phyloP scores from a whole-genome alignment of 2,113 vertebrate species.

The Chaetodon auriga region DNA sequence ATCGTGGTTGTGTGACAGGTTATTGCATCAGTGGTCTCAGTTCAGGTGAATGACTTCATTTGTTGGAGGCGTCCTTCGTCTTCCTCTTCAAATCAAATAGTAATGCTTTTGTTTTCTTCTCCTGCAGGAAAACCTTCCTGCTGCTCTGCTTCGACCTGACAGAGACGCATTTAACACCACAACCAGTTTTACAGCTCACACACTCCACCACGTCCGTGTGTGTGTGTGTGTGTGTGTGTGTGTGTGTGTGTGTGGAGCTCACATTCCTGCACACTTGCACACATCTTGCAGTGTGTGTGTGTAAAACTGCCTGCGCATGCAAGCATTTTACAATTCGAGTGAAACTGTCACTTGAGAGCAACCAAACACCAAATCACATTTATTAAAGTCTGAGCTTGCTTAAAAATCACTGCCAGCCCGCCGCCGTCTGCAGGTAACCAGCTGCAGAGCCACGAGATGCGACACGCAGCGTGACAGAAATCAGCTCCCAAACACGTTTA shows the following conservation, averaged over 20 bases:
- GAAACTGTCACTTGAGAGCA: slow-evolving; percentile 49
- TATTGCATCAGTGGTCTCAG: too few species aligned
- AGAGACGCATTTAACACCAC: slow-evolving; percentile 9
- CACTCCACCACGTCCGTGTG: not conserved
- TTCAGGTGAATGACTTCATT: too few species aligned
- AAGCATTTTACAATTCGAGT: slow-evolving; percentile 27
- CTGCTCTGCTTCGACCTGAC: slow-evolving; percentile 8
- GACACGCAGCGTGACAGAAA: slow-evolving; percentile 33
- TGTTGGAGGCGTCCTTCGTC: too few species aligned
- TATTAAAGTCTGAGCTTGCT: slow-evolving; percentile 36
- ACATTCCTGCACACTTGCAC: not conserved
- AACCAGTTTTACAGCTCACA: slow-evolving; percentile 12
- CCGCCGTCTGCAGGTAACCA: slow-evolving; percentile 24
- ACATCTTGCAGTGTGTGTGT: not conserved
- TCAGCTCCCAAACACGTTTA: slow-evolving; percentile 37
- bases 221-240: not conserved
- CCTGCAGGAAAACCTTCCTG: too few species aligned
- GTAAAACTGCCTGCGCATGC: slow-evolving; percentile 21
- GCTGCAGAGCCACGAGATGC: slow-evolving; percentile 29
- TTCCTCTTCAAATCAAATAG: too few species aligned
- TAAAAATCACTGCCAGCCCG: slow-evolving; percentile 12
- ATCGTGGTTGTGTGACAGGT: too few species aligned
- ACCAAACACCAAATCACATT: slow-evolving; percentile 52
- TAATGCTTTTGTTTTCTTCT: too few species aligned
- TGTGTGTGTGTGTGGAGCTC: not conserved